These are phyloP conservation scores for Meteorus sp. DNA, from an alignment of 1,140 invertebrate species.

Conservation along the genomic window DNA sequence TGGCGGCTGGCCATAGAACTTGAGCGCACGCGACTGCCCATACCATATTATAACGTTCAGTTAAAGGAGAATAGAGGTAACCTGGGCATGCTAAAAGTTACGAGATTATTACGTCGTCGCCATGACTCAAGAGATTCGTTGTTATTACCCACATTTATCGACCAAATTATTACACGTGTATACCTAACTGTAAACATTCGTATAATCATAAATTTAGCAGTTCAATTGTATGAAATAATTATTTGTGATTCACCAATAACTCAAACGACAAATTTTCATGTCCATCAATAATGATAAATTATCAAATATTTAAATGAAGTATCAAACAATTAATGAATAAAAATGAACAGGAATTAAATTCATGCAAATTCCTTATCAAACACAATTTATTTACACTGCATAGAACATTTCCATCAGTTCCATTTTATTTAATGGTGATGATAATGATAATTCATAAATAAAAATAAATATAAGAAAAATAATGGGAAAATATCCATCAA, in stretches of 20 bases:
- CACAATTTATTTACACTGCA: too few relatives aligned
- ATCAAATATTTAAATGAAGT: too few relatives aligned
- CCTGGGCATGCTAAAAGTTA: slow-evolving; percentile 21
- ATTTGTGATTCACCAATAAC: too few relatives aligned
- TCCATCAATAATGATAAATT: too few relatives aligned
- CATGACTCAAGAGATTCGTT: slow-evolving; percentile 8
- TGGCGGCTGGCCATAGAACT: slow-evolving; percentile 29
- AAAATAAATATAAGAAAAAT: too few relatives aligned
- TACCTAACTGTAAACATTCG: slow-evolving; percentile 6
- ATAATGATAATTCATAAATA: slow-evolving; percentile 11
- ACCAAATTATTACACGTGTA: neutral
- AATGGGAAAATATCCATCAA: slow-evolving; percentile 14
- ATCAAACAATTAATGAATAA: too few relatives aligned
- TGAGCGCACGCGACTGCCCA: slow-evolving; percentile 20
- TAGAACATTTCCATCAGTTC: neutral
- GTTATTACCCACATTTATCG: slow-evolving; percentile 2
- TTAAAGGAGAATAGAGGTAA: neutral
- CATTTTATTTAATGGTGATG: neutral
- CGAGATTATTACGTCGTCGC: slow-evolving; percentile 26
- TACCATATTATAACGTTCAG: neutral
- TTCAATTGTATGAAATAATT: too few relatives aligned
- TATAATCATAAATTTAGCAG: too few relatives aligned
- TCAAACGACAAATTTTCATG: too few relatives aligned
- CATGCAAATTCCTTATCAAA: too few relatives aligned
- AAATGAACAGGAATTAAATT: too few relatives aligned